Base-by-base conservation (phyloP, 2,888 invertebrate species). In the Cordilura impudica region DNA sequence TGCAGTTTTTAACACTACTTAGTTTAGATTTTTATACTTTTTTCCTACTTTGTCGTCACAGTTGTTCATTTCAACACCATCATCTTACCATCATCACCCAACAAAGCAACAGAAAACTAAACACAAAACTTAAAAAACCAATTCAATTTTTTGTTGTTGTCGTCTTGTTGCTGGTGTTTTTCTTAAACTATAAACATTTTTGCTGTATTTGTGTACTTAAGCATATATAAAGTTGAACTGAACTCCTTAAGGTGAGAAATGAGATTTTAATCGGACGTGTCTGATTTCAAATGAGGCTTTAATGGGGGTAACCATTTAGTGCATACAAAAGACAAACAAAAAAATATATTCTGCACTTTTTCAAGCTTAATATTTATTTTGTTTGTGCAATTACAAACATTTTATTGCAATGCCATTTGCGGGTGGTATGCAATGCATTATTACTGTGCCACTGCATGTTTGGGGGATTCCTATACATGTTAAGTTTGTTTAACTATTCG, bases 231-330 rank as follows among this genome's bases (percentile, higher is more conserved):
- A 58, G 54, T 35, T 56, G 43, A 63, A 65, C 58, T 71, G 66
- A 82, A 83, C 82, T 82, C 84, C 83, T 82, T 84, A 84, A 89
- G 89, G 89, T 89, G 89, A 89, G 89, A 89, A 89, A 89, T 88
- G 86, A 88, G 89, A 89, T 89, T 89, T 89, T 89, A 89, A 89
- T 89, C 89, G 89, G 88, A 89, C 88, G 87, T 89, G 88, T 89
- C 88, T 89, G 89, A 89, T 89, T 89, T 89, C 88, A 89, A 89
- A 89, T 89, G 89, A 88, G 75, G 88, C 88, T 86, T 89, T 89
- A 89, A 89, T 89, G 87, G 88, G 88, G 86, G 86, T 87, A 81
- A 85, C 86, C 88, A 88, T 88, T 88, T 88, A 88, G 85, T 78
- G 82, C 77, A 66, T 67, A 72, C 56, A 54, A 10, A 12, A 26